These are phyloP conservation scores for Notodonta ziczac DNA, from an alignment of 2,888 invertebrate genomes.

Conservation along the genomic window DNA sequence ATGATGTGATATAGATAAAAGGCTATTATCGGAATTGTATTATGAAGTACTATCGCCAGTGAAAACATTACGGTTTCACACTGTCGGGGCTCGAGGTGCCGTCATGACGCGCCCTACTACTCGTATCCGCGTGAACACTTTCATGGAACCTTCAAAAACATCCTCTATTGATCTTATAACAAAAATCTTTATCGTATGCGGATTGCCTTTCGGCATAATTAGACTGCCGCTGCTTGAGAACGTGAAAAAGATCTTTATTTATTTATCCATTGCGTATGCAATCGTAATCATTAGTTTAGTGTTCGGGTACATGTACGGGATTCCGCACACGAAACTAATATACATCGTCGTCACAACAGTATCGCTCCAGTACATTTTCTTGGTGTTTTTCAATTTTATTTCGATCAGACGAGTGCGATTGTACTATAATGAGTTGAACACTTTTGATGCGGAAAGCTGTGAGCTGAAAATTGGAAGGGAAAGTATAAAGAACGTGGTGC, in stretches of 20 bases:
- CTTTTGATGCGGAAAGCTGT: conserved; percentile 54
- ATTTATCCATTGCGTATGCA: conserved; percentile 15
- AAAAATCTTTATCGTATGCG: conserved; percentile 47
- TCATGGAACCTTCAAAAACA: conserved; percentile 40
- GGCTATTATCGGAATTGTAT: not conserved
- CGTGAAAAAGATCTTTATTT: conserved; percentile 14
- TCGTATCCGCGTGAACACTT: conserved; percentile 58
- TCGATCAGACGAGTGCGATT: conserved; percentile 45
- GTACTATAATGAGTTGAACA: conserved; percentile 51
- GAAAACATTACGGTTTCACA: not conserved
- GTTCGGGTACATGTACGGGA: not conserved
- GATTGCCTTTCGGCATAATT: conserved; percentile 47
- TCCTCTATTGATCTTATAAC: conserved; percentile 51
- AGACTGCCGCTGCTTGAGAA: conserved; percentile 46
- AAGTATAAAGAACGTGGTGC: conserved; percentile 45
- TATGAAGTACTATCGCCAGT: not conserved
- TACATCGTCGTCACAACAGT: too few relatives aligned
- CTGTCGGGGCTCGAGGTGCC: conserved; percentile 6
- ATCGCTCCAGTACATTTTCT: conserved; percentile 33
- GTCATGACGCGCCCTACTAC: conserved; percentile 49
- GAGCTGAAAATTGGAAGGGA: conserved; percentile 47
- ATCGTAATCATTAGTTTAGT: conserved; percentile 17
- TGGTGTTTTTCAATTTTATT: conserved; percentile 39
- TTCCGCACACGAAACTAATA: not conserved
- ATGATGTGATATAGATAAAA: not conserved